phyloP scores from a whole-genome alignment of 53 echinoderm and acorn worm genomes.

The Paracentrotus lividus region DNA sequence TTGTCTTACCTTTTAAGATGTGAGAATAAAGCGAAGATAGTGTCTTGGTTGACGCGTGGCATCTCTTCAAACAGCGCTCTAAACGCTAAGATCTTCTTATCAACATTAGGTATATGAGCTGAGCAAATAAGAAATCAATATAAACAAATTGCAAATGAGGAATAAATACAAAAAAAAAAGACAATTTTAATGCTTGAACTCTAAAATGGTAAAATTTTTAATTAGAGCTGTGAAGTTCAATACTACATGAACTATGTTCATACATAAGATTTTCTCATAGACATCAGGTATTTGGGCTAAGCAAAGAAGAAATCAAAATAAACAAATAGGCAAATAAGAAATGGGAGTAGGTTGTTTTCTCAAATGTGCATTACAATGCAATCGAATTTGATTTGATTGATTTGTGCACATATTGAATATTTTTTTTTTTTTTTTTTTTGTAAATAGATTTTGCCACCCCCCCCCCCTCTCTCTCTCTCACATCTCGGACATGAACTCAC shows the following conservation, averaged over 20 bases:
- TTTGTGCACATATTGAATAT: too few species aligned
- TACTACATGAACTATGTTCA: too few species aligned
- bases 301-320: neutral
- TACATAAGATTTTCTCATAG: neutral
- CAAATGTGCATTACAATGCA: too few species aligned
- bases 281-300: constrained; percentile 40
- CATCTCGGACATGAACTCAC: too few species aligned
- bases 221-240: too few species aligned
- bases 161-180: neutral
- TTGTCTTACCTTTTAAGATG: constrained; percentile 88
- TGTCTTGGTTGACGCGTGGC: constrained; percentile 83
- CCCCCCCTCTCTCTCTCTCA: too few species aligned
- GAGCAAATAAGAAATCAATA: neutral
- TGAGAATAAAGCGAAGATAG: constrained; percentile 76
- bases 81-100: constrained; percentile 76
- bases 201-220: too few species aligned
- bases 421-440: too few species aligned
- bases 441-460: too few species aligned
- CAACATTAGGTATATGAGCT: constrained; percentile 73
- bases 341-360: too few species aligned
- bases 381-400: too few species aligned
- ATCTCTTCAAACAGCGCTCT: constrained; percentile 68
- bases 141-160: neutral
- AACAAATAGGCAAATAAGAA: too few species aligned
- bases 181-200: neutral